Evolutionary conservation across 2,888 invertebrate genomes (phyloP).

Genomic region (Drosophila barbarae): DNA sequence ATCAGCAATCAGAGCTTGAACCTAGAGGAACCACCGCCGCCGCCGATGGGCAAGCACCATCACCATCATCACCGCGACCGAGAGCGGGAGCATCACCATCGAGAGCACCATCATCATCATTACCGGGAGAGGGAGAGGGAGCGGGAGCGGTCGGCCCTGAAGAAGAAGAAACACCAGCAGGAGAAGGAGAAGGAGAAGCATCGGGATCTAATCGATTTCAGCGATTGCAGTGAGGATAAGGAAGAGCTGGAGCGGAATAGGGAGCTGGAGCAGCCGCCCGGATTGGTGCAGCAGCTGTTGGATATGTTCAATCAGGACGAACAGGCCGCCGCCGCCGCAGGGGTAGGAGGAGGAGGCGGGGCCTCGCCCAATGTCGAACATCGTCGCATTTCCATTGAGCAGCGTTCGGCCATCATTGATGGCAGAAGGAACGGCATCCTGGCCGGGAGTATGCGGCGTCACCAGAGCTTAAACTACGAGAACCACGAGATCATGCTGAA

Average conservation of each 20-base stretch:
- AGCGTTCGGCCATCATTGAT: slow-evolving; percentile 77
- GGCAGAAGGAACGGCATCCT: slow-evolving; percentile 80
- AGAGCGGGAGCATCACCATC: slow-evolving; percentile 1
- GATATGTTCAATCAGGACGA: slow-evolving; percentile 63
- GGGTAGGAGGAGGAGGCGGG: not conserved
- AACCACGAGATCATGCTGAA: slow-evolving; percentile 78
- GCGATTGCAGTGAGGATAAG: slow-evolving; percentile 75
- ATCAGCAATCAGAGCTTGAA: slow-evolving; percentile 79
- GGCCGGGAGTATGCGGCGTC: slow-evolving; percentile 71
- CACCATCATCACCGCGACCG: slow-evolving; percentile 50
- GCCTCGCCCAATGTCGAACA: slow-evolving; percentile 66
- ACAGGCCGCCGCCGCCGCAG: slow-evolving; percentile 21
- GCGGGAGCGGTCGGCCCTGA: slow-evolving; percentile 33
- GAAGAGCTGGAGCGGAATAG: slow-evolving; percentile 32
- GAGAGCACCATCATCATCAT: slow-evolving; percentile 11
- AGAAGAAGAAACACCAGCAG: slow-evolving; percentile 56
- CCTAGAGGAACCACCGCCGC: slow-evolving; percentile 69
- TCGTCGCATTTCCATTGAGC: slow-evolving; percentile 76
- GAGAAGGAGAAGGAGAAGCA: slow-evolving; percentile 28
- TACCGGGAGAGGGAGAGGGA: slow-evolving; percentile 9
- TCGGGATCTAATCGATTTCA: slow-evolving; percentile 78
- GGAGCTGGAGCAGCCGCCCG: slow-evolving; percentile 55
- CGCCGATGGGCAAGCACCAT: slow-evolving; percentile 40
- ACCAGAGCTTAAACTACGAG: slow-evolving; percentile 79
- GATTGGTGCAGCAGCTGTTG: slow-evolving; percentile 61